Evolutionary conservation across 2,888 invertebrate genomes (phyloP), one percentile per base, ranked within the genome.

Genomic region (Rugalucina vietnamica): DNA sequence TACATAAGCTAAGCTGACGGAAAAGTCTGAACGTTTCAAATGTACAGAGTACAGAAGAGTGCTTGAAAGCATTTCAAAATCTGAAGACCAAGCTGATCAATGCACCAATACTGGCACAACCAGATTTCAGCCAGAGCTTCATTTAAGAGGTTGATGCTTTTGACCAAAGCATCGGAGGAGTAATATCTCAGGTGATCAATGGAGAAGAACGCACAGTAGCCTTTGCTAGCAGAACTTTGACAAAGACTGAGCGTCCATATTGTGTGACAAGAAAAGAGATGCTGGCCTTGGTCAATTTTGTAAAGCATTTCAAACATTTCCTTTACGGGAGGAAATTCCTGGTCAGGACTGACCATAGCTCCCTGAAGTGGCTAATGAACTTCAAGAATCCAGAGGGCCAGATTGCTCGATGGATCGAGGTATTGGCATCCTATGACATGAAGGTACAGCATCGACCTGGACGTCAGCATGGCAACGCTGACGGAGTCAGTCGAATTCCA

Each of bases 131-230:
- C n/a, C 49, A 14, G 12, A 21, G 24, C 14, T 83, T 71, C 37
- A 79, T 82, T 21, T 60, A 79, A 36, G 80, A 76, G 39, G 80
- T 76, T n/a, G 79, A 84, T 72, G 84, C 83, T n/a, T 80, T 79
- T 27, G 77, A 79, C 18, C 43, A 39, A 39, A 77, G 76, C 29
- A 76, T 79, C 21, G 79, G 83, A 1, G 83, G 60, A 39, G 79
- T 79, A 8, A 39, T 83, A 32, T 76, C 76, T 27, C 80, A 84
- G 43, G 39, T 37, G 12, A 29, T 60, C 0, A 69, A 69, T 37
- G 73, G 69, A 1, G 24, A 36, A 37, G 84, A 84, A 39, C 70
- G 50, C 24, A 73, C 74, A 34, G 36, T 84, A 34, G 72, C 77
- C 8, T 84, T 76, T 70, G 80, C 76, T 5, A 84, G 84, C 54